Evolutionary conservation across 2,113 vertebrate genomes (phyloP).

Genomic region (Eurystomus gularis): DNA sequence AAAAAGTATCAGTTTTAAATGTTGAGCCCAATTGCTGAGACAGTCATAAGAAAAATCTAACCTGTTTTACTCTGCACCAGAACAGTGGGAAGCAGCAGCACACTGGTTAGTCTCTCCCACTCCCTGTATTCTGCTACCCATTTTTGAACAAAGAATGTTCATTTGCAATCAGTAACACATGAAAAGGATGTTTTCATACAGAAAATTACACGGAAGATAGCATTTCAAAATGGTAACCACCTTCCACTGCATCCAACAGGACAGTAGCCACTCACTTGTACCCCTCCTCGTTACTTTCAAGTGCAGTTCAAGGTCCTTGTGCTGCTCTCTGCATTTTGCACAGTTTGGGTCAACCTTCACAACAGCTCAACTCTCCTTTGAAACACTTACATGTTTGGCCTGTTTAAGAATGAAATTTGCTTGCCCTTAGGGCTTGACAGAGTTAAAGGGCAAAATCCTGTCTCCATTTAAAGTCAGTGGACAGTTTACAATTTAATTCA

Average conservation of each 20-base stretch:
- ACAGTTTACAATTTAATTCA: constrained; percentile 46
- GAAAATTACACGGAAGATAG: not conserved
- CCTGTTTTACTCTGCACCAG: not conserved
- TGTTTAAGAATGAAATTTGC: constrained; percentile 19
- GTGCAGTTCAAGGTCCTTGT: not conserved
- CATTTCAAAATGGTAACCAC: not conserved
- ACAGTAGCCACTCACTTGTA: not conserved
- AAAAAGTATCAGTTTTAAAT: not conserved
- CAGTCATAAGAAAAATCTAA: not conserved
- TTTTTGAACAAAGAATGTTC: not conserved
- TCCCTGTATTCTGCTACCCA: not conserved
- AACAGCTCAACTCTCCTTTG: not conserved
- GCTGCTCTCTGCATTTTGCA: not conserved
- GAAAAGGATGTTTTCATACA: not conserved
- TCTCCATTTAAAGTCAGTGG: constrained; percentile 27
- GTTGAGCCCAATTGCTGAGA: not conserved
- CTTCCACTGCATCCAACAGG: not conserved
- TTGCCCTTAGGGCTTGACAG: constrained; percentile 23
- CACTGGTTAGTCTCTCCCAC: not conserved
- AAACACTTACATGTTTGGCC: not conserved
- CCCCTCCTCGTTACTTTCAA: not conserved
- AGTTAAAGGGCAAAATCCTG: constrained; percentile 54
- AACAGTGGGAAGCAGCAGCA: not conserved
- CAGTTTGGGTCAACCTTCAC: not conserved
- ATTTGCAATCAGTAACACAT: not conserved